phyloP scores from a whole-genome alignment of 2,113 vertebrate genomes.

The Xenopus tropicalis region DNA sequence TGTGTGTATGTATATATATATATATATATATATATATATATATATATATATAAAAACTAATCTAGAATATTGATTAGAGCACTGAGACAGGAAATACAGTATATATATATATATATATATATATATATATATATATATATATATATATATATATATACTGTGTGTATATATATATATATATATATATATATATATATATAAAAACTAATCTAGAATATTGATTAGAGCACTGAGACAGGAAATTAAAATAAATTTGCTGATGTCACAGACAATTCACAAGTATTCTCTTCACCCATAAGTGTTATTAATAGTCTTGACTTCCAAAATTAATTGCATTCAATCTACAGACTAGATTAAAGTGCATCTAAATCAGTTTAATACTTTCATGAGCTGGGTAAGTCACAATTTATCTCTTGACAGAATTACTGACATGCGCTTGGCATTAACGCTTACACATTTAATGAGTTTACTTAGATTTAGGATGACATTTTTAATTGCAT shows the following conservation, averaged over 20 bases:
- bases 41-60: no score
- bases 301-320: conserved; percentile 23
- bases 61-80: no score
- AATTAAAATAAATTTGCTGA: conserved; percentile 6
- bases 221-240: not conserved
- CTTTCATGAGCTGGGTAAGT: conserved; percentile 9
- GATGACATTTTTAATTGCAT: conserved; percentile 3
- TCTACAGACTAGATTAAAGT: conserved; percentile 7
- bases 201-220: not conserved
- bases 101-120: no score
- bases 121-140: not conserved
- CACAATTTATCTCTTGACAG: not conserved
- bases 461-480: not conserved
- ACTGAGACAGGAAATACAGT: no score
- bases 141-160: no score
- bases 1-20: no score
- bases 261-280: conserved; percentile 13
- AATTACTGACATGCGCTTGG: conserved; percentile 9
- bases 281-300: not conserved
- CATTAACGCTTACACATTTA: not conserved
- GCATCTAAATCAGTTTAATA: conserved; percentile 5
- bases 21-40: no score
- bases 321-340: not conserved
- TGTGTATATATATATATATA: no score
- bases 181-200: no score